Percentiles rank a stretch among this genome's conserved stretches.
These are phyloP conservation scores for Mesocricetus auratus DNA, from an alignment of 2,113 vertebrate species.

Conservation along the genomic window DNA sequence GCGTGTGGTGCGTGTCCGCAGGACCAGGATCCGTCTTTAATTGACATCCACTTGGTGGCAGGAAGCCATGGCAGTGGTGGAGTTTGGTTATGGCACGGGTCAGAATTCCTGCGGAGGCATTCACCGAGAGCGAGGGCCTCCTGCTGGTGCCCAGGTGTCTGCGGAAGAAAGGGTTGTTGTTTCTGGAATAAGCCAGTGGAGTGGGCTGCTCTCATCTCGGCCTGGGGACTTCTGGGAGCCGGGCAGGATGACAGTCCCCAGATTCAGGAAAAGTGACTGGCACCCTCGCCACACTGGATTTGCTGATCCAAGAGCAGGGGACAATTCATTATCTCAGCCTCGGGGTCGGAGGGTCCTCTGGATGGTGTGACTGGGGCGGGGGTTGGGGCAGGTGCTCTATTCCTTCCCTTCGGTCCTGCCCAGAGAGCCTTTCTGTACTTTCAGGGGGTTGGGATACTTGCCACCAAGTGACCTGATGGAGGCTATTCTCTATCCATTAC, in stretches of 20 bases:
- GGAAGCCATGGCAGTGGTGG: background rate
- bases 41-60: background rate
- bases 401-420: background rate
- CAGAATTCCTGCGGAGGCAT: background rate
- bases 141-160: no score
- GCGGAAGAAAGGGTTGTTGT: background rate
- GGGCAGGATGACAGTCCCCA: rapidly evolving
- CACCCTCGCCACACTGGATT: background rate
- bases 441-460: background rate
- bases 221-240: background rate
- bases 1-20: rapidly evolving
- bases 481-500: background rate
- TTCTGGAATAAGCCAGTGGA: rapidly evolving
- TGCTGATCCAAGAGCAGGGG: background rate
- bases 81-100: no score
- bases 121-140: background rate
- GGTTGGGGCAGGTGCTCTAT: no score
- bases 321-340: background rate
- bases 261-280: background rate
- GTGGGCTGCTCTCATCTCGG: background rate
- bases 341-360: background rate
- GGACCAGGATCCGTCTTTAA: rapidly evolving
- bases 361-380: background rate
- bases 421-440: background rate
- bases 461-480: background rate